These are phyloP conservation scores for Corythoichthys haematopterus DNA, from an alignment of 2,113 vertebrate species.

Conservation along the genomic window DNA sequence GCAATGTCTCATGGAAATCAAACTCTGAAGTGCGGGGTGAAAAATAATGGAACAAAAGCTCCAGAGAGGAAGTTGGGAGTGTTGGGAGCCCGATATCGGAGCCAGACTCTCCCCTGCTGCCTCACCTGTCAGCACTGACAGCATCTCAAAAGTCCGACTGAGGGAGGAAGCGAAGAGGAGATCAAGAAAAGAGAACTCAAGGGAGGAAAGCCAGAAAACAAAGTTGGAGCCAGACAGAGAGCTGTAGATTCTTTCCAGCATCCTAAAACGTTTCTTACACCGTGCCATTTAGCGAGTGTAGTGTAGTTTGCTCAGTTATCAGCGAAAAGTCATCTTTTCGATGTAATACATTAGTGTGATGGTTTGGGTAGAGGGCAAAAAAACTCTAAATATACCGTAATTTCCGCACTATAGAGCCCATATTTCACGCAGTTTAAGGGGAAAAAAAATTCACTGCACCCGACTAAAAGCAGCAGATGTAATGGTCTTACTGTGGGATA, in stretches of 20 bases:
- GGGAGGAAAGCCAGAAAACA: conserved; percentile 2
- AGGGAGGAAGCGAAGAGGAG: conserved; percentile 40
- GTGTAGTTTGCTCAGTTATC: not conserved
- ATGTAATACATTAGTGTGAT: not conserved
- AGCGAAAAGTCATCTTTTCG: not conserved
- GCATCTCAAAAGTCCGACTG: conserved; percentile 57
- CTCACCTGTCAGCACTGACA: conserved; percentile 62
- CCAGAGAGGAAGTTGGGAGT: conserved; percentile 41
- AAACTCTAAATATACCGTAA: too few species aligned
- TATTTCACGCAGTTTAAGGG: too few species aligned
- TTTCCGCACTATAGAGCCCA: too few species aligned
- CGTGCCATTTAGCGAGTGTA: not conserved
- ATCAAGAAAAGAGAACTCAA: conserved; percentile 21
- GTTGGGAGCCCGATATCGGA: conserved; percentile 39
- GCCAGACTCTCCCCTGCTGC: conserved; percentile 44
- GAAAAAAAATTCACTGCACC: too few species aligned
- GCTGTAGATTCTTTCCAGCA: conserved; percentile 7
- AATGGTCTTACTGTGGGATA: too few species aligned
- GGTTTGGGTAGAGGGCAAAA: not conserved
- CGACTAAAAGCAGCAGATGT: too few species aligned
- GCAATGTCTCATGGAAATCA: conserved; percentile 18
- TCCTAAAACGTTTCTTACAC: not conserved
- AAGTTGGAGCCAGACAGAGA: conserved; percentile 21
- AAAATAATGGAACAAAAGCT: conserved; percentile 40
- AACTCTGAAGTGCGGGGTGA: not conserved